Percentiles rank a stretch among this genome's conserved stretches.
Conservation (phyloP, 2,113 vertebrate species). For the Atherinomorus stipes region DNA sequence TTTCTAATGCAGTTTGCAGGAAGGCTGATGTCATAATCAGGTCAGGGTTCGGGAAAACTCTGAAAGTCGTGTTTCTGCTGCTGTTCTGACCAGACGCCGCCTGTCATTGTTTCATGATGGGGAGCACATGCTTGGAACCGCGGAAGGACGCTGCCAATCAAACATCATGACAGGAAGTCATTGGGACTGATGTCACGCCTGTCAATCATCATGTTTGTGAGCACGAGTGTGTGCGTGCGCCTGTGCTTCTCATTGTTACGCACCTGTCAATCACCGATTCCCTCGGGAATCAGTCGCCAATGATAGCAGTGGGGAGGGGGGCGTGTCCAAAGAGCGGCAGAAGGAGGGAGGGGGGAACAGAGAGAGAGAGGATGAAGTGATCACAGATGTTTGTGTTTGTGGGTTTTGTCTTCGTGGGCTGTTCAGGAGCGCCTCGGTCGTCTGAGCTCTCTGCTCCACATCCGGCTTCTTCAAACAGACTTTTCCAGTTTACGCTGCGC, state of each 20-base stretch:
- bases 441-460: constrained; percentile 5
- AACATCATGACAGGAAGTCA: constrained; percentile 75
- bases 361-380: constrained; percentile 44
- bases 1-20: too few relatives aligned
- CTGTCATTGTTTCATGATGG: constrained; percentile 69
- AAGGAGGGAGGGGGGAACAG: constrained; percentile 35
- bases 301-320: constrained; percentile 29
- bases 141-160: constrained; percentile 67
- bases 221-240: constrained; percentile 2
- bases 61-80: background rate
- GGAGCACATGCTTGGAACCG: constrained; percentile 50
- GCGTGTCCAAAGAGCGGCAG: constrained; percentile 45
- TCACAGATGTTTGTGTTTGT: constrained; percentile 60
- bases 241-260: constrained; percentile 19
- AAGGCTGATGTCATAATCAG: too few relatives aligned
- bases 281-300: constrained; percentile 48
- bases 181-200: constrained; percentile 68
- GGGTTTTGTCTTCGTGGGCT: constrained; percentile 9
- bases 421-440: constrained; percentile 30
- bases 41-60: too few relatives aligned
- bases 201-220: constrained; percentile 58
- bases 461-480: background rate
- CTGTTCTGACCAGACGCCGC: constrained; percentile 50
- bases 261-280: constrained; percentile 57
- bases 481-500: background rate